A percentile compares a stretch with the other conserved stretches of the same genome.
phyloP scores from a whole-genome alignment of 2,113 vertebrate genomes.

The Poicephalus gulielmi region DNA sequence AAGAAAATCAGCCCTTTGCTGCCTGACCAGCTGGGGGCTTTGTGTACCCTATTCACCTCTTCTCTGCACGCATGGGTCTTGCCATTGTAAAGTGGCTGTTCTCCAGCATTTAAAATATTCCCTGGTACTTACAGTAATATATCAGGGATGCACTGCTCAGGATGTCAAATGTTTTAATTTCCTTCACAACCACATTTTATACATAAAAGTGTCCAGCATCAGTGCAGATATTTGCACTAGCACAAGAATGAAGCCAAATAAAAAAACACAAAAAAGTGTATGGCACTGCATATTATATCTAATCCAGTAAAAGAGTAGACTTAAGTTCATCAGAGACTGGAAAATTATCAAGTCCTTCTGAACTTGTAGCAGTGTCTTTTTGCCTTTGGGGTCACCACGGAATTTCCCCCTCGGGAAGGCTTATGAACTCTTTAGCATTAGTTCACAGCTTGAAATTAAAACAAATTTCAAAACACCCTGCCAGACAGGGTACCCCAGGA shows the following conservation, averaged over 20 bases:
- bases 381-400: not conserved
- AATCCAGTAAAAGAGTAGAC: not conserved
- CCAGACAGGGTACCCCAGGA: not conserved
- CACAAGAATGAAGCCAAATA: not conserved
- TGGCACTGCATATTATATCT: not conserved
- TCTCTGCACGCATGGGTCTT: not conserved
- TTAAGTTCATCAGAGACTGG: not conserved
- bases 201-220: not conserved
- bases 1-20: not conserved
- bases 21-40: not conserved
- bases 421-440: not conserved
- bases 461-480: not conserved
- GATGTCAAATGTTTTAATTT: not conserved
- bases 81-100: not conserved
- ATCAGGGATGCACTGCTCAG: not conserved
- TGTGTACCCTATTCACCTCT: not conserved
- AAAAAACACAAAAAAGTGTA: not conserved
- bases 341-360: not conserved
- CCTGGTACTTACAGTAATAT: not conserved
- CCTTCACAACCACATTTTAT: not conserved
- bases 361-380: not conserved
- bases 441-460: not conserved
- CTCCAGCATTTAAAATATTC: not conserved
- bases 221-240: not conserved
- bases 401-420: not conserved